Base-by-base conservation (phyloP, 2,888 invertebrate species). In the Linyphia triangularis region DNA sequence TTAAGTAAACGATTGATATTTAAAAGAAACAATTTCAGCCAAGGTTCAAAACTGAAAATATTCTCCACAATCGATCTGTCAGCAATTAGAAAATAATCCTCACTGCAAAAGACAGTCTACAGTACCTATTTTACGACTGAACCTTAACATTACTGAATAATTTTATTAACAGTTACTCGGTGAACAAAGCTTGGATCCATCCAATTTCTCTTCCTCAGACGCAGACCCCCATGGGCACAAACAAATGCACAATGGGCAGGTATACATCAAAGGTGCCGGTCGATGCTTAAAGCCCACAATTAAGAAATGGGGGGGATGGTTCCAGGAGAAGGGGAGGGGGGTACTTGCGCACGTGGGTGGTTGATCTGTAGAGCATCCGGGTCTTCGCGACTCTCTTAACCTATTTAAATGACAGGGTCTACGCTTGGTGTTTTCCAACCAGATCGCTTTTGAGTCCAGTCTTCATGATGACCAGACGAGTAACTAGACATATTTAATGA, bases 181-280 rank as follows among this genome's bases (percentile, higher is more conserved):
- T 9, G 22, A 78, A 65, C 63, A 30, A 30, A 63, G 51, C 65
- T 30, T 75, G 33, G 0, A 24, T 10, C n/a, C 33, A 6, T 33
- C 19, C 19, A 10, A 33, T 59, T 65, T 19, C 24, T 65, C 22
- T 43, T 37, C 63, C 40, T 13, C n/a, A n/a, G 63, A 40, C 26
- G 22, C 16, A 13, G 70, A 61, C 57, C 61, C 61, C 43, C 30
- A 24, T 69, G 37, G 69, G 81, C 37, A 57, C 69, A 57, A 81
- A 81, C 69, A 81, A 81, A 65, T 22, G 81, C 57, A 81, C 57
- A 69, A 69, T 69, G 51, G 51, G 10, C 22, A 24, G 51, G 63
- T 28, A 22, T 19, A 84, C 84, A 57, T 84, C 84, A 84, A 84
- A 84, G 84, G 84, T 22, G 67, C 84, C 84, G 83, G 67, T 37